A percentile compares a stretch with the other conserved stretches of the same genome.
phyloP scores from a whole-genome alignment of 2,113 vertebrate species.

The Gopherus evgoodei region DNA sequence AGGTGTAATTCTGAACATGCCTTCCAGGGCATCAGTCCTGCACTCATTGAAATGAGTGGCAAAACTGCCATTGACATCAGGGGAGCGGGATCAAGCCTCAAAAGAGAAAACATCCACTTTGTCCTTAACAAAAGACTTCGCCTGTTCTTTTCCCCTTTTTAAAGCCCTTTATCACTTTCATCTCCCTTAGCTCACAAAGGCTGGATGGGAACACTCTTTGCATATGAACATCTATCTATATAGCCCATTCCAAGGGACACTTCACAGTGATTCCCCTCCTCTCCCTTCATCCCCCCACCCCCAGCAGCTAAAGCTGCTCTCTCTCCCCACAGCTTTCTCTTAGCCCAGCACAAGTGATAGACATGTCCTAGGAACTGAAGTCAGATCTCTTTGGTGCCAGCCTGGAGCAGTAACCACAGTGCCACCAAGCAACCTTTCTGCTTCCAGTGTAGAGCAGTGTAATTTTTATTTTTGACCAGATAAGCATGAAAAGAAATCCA shows the following conservation, averaged over 20 bases:
- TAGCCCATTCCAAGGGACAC: background rate
- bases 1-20: background rate
- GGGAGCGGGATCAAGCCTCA: background rate
- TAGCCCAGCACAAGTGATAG: background rate
- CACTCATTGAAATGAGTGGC: background rate
- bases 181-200: background rate
- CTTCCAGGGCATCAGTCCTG: background rate
- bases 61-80: conserved; percentile 26
- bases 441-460: rapidly evolving
- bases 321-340: background rate
- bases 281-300: too few species aligned
- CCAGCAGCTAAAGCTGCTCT: background rate
- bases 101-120: background rate
- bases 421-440: background rate
- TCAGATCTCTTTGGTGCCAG: background rate
- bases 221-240: rapidly evolving
- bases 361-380: background rate
- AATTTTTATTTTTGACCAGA: background rate
- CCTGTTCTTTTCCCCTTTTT: background rate
- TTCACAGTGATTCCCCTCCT: background rate
- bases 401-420: background rate
- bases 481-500: rapidly evolving
- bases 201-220: conserved; percentile 1
- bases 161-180: background rate
- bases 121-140: background rate